Evolutionary conservation across 2,113 vertebrate species (phyloP).

Genomic region (Thamnophis sirtalis): DNA sequence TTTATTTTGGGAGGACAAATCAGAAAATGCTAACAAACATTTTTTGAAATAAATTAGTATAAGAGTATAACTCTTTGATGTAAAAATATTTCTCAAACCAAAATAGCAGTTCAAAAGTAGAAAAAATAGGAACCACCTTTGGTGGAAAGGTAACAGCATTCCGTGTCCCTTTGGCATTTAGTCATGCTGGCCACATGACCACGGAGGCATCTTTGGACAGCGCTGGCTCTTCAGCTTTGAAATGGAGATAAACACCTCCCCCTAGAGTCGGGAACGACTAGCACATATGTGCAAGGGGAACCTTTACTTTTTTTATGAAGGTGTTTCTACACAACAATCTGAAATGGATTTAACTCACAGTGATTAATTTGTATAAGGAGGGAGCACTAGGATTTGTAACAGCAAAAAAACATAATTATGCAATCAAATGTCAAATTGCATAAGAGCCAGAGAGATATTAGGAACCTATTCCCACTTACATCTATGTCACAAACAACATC

Average conservation of each 20-base stretch:
- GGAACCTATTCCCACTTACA: not conserved
- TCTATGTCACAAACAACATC: not conserved
- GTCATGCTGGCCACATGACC: too few relatives aligned
- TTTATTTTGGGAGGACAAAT: not conserved
- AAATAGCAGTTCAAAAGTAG: not conserved
- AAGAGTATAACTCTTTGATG: not conserved
- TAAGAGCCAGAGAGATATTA: constrained; percentile 12
- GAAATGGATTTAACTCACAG: not conserved
- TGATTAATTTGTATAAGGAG: not conserved
- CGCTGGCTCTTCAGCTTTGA: too few relatives aligned
- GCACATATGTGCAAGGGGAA: too few relatives aligned
- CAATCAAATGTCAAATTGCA: not conserved
- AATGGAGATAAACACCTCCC: too few relatives aligned
- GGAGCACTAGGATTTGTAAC: not conserved
- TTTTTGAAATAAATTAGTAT: not conserved
- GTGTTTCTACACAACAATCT: not conserved
- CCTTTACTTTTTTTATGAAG: not conserved
- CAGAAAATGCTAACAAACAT: not conserved
- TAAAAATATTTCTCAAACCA: not conserved
- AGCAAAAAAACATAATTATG: not conserved
- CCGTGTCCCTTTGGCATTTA: too few relatives aligned
- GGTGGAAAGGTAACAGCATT: too few relatives aligned
- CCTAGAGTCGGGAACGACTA: too few relatives aligned
- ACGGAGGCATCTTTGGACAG: too few relatives aligned
- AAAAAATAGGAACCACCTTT: too few relatives aligned